Percentiles rank a stretch among this genome's conserved stretches.
Evolutionary conservation across 2,888 invertebrate genomes (phyloP).

Genomic region (Calameuta filiformis): DNA sequence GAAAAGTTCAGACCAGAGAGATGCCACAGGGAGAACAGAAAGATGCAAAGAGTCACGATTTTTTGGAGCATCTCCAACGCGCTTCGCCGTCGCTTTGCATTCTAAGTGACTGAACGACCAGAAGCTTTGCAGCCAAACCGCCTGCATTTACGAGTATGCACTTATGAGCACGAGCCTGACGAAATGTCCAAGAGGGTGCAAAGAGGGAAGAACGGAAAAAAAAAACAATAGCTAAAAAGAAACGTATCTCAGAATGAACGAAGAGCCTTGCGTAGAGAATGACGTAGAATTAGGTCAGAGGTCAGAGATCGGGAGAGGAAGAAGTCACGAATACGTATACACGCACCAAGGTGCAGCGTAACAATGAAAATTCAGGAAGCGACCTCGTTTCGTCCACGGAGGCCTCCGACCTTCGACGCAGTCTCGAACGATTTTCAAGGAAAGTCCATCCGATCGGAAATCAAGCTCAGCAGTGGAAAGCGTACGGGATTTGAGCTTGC

Average conservation of each 20-base stretch:
- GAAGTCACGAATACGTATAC: neutral
- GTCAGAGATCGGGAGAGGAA: neutral
- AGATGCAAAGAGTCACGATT: neutral
- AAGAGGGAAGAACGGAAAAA: neutral
- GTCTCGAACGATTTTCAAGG: neutral
- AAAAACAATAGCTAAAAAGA: neutral
- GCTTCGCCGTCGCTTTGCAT: neutral
- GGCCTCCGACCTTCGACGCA: neutral
- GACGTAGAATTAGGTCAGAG: neutral
- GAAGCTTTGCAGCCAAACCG: neutral
- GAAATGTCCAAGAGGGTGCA: neutral
- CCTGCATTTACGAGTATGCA: neutral
- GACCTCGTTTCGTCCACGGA: neutral
- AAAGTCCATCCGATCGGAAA: neutral
- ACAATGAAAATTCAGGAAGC: neutral
- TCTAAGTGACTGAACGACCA: neutral
- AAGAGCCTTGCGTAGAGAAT: neutral
- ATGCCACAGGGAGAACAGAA: neutral
- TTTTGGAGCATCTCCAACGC: constrained; percentile 3
- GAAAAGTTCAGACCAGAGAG: neutral
- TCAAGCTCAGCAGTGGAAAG: neutral
- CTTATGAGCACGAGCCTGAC: neutral
- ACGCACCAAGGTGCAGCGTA: neutral
- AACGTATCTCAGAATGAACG: neutral
- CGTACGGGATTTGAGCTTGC: neutral